phyloP scores from a whole-genome alignment of 2,113 vertebrate species.

The Ictidomys tridecemlineatus region DNA sequence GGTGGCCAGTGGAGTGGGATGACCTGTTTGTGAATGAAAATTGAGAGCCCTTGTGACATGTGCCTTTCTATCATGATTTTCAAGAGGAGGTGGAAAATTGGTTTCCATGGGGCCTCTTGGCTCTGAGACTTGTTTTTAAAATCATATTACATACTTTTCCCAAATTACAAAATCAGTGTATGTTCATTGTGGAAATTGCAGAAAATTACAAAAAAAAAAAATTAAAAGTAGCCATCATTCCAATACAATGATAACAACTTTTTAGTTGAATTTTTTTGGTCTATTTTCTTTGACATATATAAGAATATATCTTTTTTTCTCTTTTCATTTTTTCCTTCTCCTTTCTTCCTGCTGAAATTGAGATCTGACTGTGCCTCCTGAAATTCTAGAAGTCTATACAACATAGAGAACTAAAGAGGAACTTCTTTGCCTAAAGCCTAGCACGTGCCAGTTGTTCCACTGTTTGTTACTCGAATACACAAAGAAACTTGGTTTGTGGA shows the following conservation, averaged over 20 bases:
- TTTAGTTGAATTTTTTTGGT: constrained; percentile 51
- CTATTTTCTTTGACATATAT: background rate
- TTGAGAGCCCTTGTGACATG: background rate
- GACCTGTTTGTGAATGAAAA: background rate
- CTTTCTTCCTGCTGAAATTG: background rate
- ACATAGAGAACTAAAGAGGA: background rate
- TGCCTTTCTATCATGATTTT: background rate
- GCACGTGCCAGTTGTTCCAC: background rate
- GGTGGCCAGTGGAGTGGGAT: too few relatives aligned
- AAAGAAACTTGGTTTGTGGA: background rate
- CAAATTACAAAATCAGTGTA: background rate
- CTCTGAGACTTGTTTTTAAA: background rate
- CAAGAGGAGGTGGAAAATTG: background rate
- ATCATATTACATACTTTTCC: background rate
- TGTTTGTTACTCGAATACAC: background rate
- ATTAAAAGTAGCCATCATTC: constrained; percentile 12
- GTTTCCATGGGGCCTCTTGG: background rate
- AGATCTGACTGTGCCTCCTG: background rate
- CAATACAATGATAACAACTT: background rate
- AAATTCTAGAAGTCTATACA: background rate
- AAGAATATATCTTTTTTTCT: background rate
- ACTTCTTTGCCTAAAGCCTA: background rate
- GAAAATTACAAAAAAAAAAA: constrained; percentile 13
- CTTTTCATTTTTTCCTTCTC: too few relatives aligned
- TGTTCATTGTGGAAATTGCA: background rate